phyloP scores from a whole-genome alignment of 2,113 vertebrate genomes.

The Gasterosteus aculeatus region DNA sequence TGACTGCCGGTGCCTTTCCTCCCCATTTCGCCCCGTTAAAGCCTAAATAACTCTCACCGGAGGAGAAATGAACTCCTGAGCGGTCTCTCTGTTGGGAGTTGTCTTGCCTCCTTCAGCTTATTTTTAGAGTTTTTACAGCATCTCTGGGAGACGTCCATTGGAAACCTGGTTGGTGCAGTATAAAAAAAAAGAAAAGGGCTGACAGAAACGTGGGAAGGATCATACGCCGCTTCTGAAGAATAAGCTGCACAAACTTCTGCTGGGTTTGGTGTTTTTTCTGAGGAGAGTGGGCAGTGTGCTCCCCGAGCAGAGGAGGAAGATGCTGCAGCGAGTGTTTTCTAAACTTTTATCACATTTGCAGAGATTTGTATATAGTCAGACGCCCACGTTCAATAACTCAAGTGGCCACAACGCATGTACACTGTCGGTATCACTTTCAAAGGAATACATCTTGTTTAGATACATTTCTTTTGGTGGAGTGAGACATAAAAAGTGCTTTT shows the following conservation, averaged over 20 bases:
- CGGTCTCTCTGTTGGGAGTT: slow-evolving; percentile 34
- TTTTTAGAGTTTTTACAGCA: slow-evolving; percentile 40
- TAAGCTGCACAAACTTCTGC: slow-evolving; percentile 29
- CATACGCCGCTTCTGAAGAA: slow-evolving; percentile 13
- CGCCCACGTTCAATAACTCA: slow-evolving; percentile 17
- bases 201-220: slow-evolving; percentile 37
- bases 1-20: slow-evolving; percentile 22
- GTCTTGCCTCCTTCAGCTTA: slow-evolving; percentile 49
- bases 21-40: slow-evolving; percentile 7
- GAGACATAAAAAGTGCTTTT: not conserved
- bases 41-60: slow-evolving; percentile 40
- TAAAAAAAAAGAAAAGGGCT: slow-evolving; percentile 22
- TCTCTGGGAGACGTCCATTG: slow-evolving; percentile 48
- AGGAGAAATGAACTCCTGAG: slow-evolving; percentile 54
- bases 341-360: slow-evolving; percentile 6
- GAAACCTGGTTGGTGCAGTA: slow-evolving; percentile 33
- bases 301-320: slow-evolving; percentile 17
- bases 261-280: slow-evolving; percentile 3
- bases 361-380: slow-evolving; percentile 3
- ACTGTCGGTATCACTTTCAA: not conserved
- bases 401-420: slow-evolving; percentile 1
- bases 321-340: not conserved
- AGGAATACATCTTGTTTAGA: not conserved
- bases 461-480: not conserved
- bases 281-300: slow-evolving; percentile 34